Conservation (phyloP, 2,888 invertebrate species). For the Leptopilina myrica region DNA sequence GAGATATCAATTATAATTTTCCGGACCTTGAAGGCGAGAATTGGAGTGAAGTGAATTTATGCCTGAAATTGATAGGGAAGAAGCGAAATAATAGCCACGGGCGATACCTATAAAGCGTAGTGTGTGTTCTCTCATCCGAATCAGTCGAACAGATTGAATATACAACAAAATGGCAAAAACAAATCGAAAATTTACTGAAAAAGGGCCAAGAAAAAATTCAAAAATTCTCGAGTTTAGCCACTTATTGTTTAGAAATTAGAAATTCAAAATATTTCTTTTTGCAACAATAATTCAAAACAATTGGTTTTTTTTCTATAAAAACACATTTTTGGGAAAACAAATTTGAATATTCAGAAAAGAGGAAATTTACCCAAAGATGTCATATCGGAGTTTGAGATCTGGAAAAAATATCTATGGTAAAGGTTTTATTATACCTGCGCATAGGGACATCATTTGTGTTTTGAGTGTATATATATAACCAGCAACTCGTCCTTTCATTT, state of each 20-base stretch:
- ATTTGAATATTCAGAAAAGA: background rate
- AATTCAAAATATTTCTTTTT: too few relatives aligned
- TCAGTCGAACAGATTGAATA: constrained; percentile 7
- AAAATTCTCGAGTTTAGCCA: too few relatives aligned
- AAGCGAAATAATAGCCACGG: constrained; percentile 6
- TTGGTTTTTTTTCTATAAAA: too few relatives aligned
- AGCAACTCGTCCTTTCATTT: constrained; percentile 43
- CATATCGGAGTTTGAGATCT: constrained; percentile 19
- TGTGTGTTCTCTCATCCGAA: background rate
- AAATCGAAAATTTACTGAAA: background rate
- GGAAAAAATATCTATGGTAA: constrained; percentile 13
- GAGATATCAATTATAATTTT: background rate
- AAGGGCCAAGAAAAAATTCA: too few relatives aligned
- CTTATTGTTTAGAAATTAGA: too few relatives aligned
- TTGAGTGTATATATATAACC: background rate
- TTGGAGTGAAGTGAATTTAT: background rate
- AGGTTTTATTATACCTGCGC: constrained; percentile 29
- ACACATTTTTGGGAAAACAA: background rate
- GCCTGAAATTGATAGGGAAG: constrained; percentile 19
- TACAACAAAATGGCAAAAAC: background rate
- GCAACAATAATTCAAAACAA: background rate
- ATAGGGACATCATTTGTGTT: constrained; percentile 26
- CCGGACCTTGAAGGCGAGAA: background rate
- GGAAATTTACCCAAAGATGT: background rate
- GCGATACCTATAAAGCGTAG: background rate